Base-by-base conservation (phyloP, 92 coral and sea anemone genomes). In the Montipora capitata region DNA sequence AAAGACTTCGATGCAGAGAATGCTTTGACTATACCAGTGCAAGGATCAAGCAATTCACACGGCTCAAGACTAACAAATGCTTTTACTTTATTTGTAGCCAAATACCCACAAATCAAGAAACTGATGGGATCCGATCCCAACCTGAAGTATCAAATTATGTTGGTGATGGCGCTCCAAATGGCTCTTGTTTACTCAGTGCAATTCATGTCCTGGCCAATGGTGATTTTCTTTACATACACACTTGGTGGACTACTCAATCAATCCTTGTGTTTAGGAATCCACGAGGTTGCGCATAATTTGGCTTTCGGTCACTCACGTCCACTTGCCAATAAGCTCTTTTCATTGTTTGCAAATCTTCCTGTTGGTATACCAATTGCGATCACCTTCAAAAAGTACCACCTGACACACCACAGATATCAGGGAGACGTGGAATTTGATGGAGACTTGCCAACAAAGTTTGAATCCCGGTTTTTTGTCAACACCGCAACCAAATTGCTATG, bases 321-420 rank as follows among this genome's bases (percentile, higher is more conserved):
- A 3, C 68, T 94, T 76, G 91, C 90, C 64, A 97, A 97, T 93
- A 89, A 98, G 51, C 27, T 92, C 74, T 92, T 97, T 75, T 98
- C 98, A 14, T 74, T 96, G 57, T 72, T 96, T 40, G 95, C 96
- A 20, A 97, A 97, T 78, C 88, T 97, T 40, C 99, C 99, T 2
- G 96, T 96, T 71, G 99, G 99, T 1, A 93, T 97, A 11, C 99
- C 99, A 35, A 92, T 96, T 57, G 93, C 98, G 0, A 90, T 96
- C 77, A 87, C 99, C 11, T 97, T 97, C 90, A 97, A 97, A 92
- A 97, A 96, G 68, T 97, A 93, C 92, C 99, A 97, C 54, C 89
- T 97, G 39, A 98, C 96, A 69, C 99, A 97, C 84, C 99, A 97
- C 85, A 95, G 99, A 8, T 97, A 97, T 83, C 99, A 97, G 82